phyloP scores from a whole-genome alignment of 2,113 vertebrate genomes.

The Otus sunia region DNA sequence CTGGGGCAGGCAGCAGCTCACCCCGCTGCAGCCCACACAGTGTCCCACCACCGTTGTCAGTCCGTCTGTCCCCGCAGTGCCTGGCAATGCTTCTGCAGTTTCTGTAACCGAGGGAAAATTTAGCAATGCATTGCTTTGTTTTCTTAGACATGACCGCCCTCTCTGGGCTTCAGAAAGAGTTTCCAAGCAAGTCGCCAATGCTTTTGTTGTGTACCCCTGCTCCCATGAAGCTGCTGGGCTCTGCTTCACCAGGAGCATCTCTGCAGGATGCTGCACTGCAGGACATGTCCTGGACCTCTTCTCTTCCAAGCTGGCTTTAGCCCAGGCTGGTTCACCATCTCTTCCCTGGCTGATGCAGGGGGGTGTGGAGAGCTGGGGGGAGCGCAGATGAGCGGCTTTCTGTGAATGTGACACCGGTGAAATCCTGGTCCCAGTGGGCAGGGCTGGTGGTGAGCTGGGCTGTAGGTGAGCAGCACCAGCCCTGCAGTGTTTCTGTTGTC shows the following conservation, averaged over 20 bases:
- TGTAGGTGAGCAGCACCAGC: neutral
- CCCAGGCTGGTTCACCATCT: neutral
- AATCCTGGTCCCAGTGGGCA: neutral
- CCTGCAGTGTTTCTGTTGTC: neutral
- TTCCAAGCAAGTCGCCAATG: neutral
- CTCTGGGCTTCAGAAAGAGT: neutral
- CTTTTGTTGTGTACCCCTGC: accelerated
- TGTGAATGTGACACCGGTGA: accelerated
- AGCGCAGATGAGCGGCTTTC: neutral
- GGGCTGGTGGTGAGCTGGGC: neutral
- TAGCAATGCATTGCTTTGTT: accelerated
- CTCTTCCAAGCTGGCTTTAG: neutral
- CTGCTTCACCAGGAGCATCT: accelerated
- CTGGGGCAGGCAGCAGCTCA: neutral
- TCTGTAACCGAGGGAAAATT: neutral
- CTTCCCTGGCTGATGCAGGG: neutral
- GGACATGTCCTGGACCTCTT: neutral
- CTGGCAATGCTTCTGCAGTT: neutral
- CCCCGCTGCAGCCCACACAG: neutral
- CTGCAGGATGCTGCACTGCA: neutral
- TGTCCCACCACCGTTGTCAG: neutral
- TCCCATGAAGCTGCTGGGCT: accelerated
- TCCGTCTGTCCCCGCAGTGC: accelerated
- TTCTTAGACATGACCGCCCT: neutral
- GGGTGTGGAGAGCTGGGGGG: neutral